Evolutionary conservation across 2,113 vertebrate species (phyloP), one percentile per base, ranked within the genome.

Genomic region (Chloropsis hardwickii): DNA sequence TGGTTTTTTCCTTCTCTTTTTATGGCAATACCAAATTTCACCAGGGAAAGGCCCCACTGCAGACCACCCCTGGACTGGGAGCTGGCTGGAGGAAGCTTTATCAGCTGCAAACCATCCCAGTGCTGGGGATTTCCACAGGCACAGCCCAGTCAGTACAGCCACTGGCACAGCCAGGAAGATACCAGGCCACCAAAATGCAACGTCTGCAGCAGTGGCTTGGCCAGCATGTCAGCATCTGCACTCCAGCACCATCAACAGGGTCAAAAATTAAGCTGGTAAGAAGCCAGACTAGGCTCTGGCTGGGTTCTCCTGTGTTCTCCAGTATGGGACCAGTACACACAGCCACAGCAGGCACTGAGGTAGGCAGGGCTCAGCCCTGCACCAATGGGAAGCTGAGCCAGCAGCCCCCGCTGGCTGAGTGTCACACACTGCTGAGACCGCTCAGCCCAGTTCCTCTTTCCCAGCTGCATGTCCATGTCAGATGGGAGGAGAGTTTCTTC

Each of bases 401-500:
- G 45, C 14, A 33, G 51, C 25, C 29, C 33, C 28, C 31, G 57
- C 61, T 29, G 17, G 53, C 15, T 51, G 5, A 7, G 24, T 48
- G 50, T 73, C 61, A 53, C 72, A 74, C 0, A 0, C 69, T 31
- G 51, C 71, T 6, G 28, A 58, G 35, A 53, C 13, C 0, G 7
- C 24, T 61, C 89, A 70, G 47, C 25, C 39, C 25, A 12, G 39
- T 92, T 94, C 86, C 90, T 84, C 86, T 90, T 90, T 87, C 67
- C 57, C 62, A 90, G 86, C 31, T 9, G 4, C 39, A 62, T 0
- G 6, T 48, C 88, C 53, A 39, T 12, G 4, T 44, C 8, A 14
- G 53, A 67, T 2, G 2, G 60, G 25, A 74, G 54, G 44, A 50
- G 8, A 27, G n/a, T 24, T 84, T 81, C 48, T 77, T 76, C 48